phyloP scores from a whole-genome alignment of 2,113 vertebrate genomes.

The Rattus norvegicus region GRCr8 NC_086029.1:55793001-55793500 shows the following conservation, averaged over 20 bases:
- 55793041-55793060: background rate
- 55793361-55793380: background rate
- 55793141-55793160: too few species aligned
- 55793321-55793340: background rate
- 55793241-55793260: too few species aligned
- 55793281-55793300: background rate
- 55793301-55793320: background rate
- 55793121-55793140: too few species aligned
- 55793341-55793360: background rate
- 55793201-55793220: too few species aligned
- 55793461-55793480: background rate
- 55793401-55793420: background rate
- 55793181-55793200: too few species aligned
- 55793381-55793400: background rate
- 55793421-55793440: background rate
- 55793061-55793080: too few species aligned
- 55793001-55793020: slow-evolving; percentile 28
- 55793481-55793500: background rate
- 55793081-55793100: too few species aligned
- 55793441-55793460: background rate
- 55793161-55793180: too few species aligned
- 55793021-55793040: background rate
- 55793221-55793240: too few species aligned
- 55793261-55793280: background rate
- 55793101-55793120: too few species aligned